These are phyloP conservation scores for Dascyllus trimaculatus DNA, from an alignment of 2,113 vertebrate species.

Conservation along the genomic window DNA sequence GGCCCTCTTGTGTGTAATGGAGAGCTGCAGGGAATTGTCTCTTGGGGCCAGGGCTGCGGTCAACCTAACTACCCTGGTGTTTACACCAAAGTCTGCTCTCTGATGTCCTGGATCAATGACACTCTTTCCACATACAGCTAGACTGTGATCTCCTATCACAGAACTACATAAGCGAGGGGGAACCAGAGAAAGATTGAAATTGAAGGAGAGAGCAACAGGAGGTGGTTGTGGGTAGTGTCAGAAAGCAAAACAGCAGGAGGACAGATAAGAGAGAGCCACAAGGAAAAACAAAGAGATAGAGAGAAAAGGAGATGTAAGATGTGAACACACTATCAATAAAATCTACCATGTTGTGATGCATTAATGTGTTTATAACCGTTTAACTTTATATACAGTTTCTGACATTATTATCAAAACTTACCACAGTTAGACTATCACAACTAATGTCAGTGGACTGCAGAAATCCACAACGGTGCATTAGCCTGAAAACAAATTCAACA, in stretches of 20 bases:
- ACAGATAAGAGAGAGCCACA: neutral
- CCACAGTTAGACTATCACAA: neutral
- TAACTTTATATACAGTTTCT: neutral
- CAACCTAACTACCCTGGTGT: constrained; percentile 78
- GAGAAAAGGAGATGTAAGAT: neutral
- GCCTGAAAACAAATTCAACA: neutral
- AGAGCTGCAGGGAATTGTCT: constrained; percentile 85
- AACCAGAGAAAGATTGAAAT: constrained; percentile 9
- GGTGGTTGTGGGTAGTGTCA: constrained; percentile 34
- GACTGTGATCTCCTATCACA: constrained; percentile 38
- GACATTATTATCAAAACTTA: neutral
- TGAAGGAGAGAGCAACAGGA: constrained; percentile 39
- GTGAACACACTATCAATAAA: constrained; percentile 58
- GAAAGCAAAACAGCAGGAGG: constrained; percentile 22
- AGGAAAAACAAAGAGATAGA: neutral
- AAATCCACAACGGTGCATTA: too few species aligned
- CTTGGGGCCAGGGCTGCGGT: constrained; percentile 85
- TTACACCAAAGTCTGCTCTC: constrained; percentile 85
- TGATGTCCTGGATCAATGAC: constrained; percentile 81
- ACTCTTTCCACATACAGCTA: constrained; percentile 79
- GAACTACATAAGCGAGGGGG: neutral
- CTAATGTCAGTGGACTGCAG: too few species aligned
- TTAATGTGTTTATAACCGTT: constrained; percentile 47
- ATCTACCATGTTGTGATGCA: constrained; percentile 40
- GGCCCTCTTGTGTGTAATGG: constrained; percentile 84